phyloP scores from a whole-genome alignment of 92 coral and sea anemone species.

The Galaxea fascicularis region DNA sequence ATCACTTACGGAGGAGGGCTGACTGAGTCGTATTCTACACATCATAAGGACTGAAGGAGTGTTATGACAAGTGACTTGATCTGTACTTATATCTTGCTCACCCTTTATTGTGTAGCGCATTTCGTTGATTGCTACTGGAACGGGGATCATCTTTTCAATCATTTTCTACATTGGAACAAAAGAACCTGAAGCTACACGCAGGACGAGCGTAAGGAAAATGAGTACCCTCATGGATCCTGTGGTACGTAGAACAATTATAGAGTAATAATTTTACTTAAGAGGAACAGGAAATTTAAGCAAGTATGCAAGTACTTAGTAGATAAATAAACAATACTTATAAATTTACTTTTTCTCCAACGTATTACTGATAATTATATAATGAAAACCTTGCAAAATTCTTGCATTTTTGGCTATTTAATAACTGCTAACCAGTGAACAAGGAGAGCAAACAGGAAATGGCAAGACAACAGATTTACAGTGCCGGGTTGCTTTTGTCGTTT shows the following conservation, averaged over 20 bases:
- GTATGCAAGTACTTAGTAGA: background rate
- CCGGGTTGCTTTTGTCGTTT: too few relatives aligned
- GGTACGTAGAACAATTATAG: background rate
- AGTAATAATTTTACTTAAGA: background rate
- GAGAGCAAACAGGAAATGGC: too few relatives aligned
- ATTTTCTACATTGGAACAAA: conserved; percentile 23
- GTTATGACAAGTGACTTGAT: background rate
- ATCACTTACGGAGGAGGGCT: too few relatives aligned
- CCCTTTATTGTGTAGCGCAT: background rate
- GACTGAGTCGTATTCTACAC: too few relatives aligned
- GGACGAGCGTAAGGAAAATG: background rate
- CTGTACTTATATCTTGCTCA: background rate
- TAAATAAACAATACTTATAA: too few relatives aligned
- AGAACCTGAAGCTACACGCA: background rate
- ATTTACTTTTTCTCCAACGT: too few relatives aligned
- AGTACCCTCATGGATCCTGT: background rate
- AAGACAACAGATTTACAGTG: too few relatives aligned
- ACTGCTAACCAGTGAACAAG: too few relatives aligned
- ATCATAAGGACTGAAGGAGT: too few relatives aligned
- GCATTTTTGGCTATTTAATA: too few relatives aligned
- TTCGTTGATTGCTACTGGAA: conserved; percentile 19
- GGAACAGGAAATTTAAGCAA: background rate
- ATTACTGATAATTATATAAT: too few relatives aligned
- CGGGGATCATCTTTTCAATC: conserved; percentile 10
- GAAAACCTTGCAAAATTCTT: too few relatives aligned